A percentile compares a stretch with the other conserved stretches of the same genome.
Conservation (phyloP, 2,113 vertebrate species). For the Strix uralensis region DNA sequence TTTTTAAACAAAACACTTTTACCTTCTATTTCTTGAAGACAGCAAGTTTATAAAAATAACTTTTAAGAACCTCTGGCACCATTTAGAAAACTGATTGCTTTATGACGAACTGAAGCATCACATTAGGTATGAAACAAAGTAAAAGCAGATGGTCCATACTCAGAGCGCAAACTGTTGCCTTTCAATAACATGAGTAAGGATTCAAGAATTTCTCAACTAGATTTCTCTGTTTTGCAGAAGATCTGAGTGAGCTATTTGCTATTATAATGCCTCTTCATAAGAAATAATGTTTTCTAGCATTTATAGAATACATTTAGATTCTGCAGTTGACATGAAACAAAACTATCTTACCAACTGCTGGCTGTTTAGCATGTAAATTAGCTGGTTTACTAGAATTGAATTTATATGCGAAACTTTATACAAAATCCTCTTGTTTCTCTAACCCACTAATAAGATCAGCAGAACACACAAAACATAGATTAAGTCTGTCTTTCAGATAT, state of each 20-base stretch:
- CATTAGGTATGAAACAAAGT: conserved; percentile 12
- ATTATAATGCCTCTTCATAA: neutral
- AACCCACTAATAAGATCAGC: conserved; percentile 57
- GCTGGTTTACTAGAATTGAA: conserved; percentile 45
- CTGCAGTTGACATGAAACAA: neutral
- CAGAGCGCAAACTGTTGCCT: neutral
- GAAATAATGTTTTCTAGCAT: neutral
- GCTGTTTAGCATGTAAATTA: conserved; percentile 27
- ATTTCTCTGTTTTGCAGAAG: neutral
- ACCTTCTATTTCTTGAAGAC: conserved; percentile 1
- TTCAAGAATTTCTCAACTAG: neutral
- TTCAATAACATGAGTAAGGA: neutral
- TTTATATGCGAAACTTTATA: conserved; percentile 43
- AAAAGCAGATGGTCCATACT: conserved; percentile 27
- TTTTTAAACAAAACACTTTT: neutral
- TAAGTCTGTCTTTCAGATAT: conserved; percentile 35
- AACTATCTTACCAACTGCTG: neutral
- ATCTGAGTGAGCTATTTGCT: neutral
- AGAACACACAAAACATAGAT: conserved; percentile 58
- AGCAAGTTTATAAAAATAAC: neutral
- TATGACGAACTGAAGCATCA: conserved; percentile 16
- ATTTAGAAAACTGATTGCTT: conserved; percentile 52
- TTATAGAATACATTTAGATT: conserved; percentile 37
- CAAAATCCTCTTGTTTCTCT: conserved; percentile 60
- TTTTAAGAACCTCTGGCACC: neutral